A percentile compares a stretch with the other conserved stretches of the same genome.
Conservation (phyloP, 2,113 vertebrate genomes). For the Columbina picui region DNA sequence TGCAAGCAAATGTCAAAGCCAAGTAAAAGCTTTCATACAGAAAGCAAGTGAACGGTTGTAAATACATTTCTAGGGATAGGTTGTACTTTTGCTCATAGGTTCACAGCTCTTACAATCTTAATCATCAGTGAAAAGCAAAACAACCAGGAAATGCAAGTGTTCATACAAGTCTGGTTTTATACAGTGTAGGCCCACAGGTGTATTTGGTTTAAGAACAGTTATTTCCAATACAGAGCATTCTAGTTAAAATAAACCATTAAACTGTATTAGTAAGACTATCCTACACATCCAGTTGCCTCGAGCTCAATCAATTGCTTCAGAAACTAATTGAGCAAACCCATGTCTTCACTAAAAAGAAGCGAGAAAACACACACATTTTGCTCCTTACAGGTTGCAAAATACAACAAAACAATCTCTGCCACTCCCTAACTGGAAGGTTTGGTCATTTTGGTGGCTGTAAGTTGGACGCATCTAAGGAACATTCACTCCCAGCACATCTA, state of each 20-base stretch:
- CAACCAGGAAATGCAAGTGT: neutral
- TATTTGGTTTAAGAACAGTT: neutral
- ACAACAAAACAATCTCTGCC: neutral
- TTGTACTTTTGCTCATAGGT: neutral
- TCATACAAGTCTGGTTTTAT: neutral
- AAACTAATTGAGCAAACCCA: neutral
- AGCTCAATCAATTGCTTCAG: neutral
- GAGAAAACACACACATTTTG: neutral
- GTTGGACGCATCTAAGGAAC: neutral
- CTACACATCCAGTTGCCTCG: neutral
- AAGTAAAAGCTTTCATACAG: neutral
- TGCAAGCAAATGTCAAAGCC: slow-evolving; percentile 3
- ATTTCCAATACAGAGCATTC: neutral
- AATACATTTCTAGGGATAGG: neutral
- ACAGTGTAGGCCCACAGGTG: neutral
- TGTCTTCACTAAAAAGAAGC: neutral
- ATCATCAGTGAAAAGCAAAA: neutral
- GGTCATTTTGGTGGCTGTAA: neutral
- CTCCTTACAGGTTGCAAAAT: neutral
- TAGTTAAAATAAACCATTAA: slow-evolving; percentile 1
- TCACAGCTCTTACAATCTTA: neutral
- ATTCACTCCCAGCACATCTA: neutral
- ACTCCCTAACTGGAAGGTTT: neutral
- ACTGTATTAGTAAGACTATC: neutral
- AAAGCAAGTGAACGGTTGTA: slow-evolving; percentile 1